Evolutionary conservation across 2,113 vertebrate genomes (phyloP), one percentile per base, ranked within the genome.

Genomic region (Chloropsis cyanopogon): DNA sequence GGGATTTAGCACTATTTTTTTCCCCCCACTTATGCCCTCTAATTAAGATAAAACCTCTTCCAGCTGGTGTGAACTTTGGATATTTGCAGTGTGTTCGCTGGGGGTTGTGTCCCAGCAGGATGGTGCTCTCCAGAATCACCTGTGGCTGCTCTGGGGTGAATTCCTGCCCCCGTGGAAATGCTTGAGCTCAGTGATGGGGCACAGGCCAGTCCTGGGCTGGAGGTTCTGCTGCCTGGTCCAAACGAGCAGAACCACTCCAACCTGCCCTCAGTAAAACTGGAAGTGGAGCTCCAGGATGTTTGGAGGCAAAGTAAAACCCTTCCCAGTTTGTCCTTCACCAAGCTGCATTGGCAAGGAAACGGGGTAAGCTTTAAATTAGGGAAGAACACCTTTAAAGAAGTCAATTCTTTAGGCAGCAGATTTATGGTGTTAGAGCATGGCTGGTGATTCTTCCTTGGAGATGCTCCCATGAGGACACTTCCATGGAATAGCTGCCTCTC

Each of bases 171-270:
- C 15, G 0, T 25, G 33, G 66, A 19, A n/a, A 9, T 19, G 17
- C 11, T 1, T 1, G 31, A 42, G 70, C 8, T 35, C 42, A 4
- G 16, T 1, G 21, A 33, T 14, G 63, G 68, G 29, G 4, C 52
- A 31, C 33, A 24, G n/a, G 9, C 0, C 3, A 41, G 33, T 33
- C 20, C 35, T 19, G 42, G 29, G 4, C 0, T 0, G 31, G 37
- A 63, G 35, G n/a, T 19, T 39, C 29, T 25, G 25, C 42, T 69
- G 41, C 60, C 23, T 25, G n/a, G 1, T 64, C 60, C 23, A 39
- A 12, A 52, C 2, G 1, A 6, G 20, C 21, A 42, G 44, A 68
- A n/a, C 60, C 39, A 1, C 64, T 44, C 44, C 33, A 49, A 1
- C 2, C 0, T 61, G 64, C 50, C 6, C 0, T 8, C 49, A 47